phyloP scores from a whole-genome alignment of 2,888 invertebrate genomes.

The Caenorhabditis panamensis region DNA sequence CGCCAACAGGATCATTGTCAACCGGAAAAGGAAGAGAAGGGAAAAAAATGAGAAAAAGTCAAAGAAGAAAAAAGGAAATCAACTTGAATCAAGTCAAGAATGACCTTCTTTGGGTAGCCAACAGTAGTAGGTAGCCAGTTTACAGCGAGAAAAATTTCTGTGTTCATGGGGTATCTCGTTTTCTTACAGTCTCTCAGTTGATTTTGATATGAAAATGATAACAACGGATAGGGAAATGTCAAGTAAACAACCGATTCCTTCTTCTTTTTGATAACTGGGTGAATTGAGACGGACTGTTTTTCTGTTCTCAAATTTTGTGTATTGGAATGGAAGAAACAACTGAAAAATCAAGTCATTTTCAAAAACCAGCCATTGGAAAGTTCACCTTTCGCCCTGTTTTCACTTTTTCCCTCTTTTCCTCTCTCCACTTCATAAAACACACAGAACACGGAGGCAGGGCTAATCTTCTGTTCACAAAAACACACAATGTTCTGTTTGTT shows the following conservation, averaged over 20 bases:
- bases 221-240: background rate
- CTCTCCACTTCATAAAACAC: conserved; percentile 5
- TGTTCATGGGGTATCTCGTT: too few relatives aligned
- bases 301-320: too few relatives aligned
- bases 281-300: background rate
- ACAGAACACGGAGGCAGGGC: conserved; percentile 11
- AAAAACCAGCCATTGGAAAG: conserved; percentile 1
- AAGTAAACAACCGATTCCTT: conserved; percentile 18
- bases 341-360: background rate
- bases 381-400: background rate
- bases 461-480: conserved; percentile 32
- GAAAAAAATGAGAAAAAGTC: too few relatives aligned
- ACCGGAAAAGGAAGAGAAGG: too few relatives aligned
- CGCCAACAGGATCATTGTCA: too few relatives aligned
- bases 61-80: too few relatives aligned
- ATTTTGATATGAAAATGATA: conserved; percentile 13
- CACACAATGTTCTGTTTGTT: conserved; percentile 4
- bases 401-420: background rate
- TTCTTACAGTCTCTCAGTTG: too few relatives aligned
- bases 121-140: too few relatives aligned
- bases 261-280: conserved; percentile 14
- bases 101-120: background rate
- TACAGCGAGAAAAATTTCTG: background rate
- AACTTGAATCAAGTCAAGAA: too few relatives aligned
- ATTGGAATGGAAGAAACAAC: too few relatives aligned